phyloP scores from a whole-genome alignment of 2,888 invertebrate species.

The Sarcophaga carnaria region DNA sequence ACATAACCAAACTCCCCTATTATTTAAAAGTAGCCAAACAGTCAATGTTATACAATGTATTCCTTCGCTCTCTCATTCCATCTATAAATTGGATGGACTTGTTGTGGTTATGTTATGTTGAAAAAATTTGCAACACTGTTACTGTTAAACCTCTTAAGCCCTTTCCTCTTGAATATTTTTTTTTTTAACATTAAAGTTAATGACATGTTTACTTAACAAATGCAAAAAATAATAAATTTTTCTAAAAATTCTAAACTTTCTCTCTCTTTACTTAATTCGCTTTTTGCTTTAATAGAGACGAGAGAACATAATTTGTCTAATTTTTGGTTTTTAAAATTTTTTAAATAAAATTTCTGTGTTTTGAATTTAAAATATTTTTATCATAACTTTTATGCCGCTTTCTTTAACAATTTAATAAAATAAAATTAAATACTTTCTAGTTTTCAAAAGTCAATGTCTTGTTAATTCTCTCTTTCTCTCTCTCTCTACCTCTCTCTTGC shows the following conservation, averaged over 20 bases:
- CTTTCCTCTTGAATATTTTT: neutral
- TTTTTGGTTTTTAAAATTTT: too few relatives aligned
- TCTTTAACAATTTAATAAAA: too few relatives aligned
- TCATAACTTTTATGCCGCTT: too few relatives aligned
- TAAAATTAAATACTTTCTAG: too few relatives aligned
- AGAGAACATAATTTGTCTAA: too few relatives aligned
- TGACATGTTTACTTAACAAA: conserved; percentile 24
- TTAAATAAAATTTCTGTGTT: too few relatives aligned
- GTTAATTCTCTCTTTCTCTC: neutral
- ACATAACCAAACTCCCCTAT: conserved; percentile 23
- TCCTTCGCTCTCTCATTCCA: neutral
- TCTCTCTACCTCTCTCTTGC: neutral
- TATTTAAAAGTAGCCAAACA: conserved; percentile 7
- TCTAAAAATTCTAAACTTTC: too few relatives aligned
- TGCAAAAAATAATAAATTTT: too few relatives aligned
- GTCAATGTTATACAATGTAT: neutral
- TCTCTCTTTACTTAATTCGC: too few relatives aligned
- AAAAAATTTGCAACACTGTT: conserved; percentile 64
- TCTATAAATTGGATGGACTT: neutral
- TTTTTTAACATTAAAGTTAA: conserved; percentile 48
- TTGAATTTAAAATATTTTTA: too few relatives aligned
- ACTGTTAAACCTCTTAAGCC: neutral
- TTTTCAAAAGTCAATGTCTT: neutral
- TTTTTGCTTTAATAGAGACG: too few relatives aligned
- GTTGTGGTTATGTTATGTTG: conserved; percentile 22